Base-by-base conservation (phyloP, 1,140 invertebrate genomes). In the Drosophila tristis region DNA sequence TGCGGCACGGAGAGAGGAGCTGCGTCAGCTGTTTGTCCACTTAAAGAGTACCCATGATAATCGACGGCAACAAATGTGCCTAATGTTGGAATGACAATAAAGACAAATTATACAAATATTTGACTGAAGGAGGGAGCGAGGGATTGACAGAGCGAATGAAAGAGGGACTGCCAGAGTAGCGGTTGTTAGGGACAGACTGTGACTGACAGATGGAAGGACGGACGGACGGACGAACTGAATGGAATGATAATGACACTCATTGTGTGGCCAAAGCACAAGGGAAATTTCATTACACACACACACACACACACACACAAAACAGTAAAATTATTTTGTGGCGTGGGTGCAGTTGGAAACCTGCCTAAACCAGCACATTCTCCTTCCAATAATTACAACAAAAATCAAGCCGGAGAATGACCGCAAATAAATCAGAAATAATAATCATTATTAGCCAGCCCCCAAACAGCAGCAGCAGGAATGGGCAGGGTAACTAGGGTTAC, bases 31-130 rank as follows among this genome's bases (percentile, higher is more conserved):
- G 79, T 82, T 82, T 82, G 80, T 66, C 79, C 79, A 82, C 80
- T 82, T 82, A 82, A 82, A 82, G 80, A 78, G 78, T 78, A 70
- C 75, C 70, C 70, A 82, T 39, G 79, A 82, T 82, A 82, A 82
- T 82, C 80, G 79, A 77, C 35, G 74, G 79, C 79, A 82, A 78
- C 80, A 82, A 82, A 82, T 82, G 74, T 82, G 74, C 64, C 80
- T 82, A 82, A 82, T 82, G 80, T 82, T 74, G 35, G 35, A 78
- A 74, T 82, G 80, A 82, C 79, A 82, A 82, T 82, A 82, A 82
- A 82, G 74, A 82, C 79, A 81, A 81, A 81, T 81, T 81, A 77
- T 81, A 81, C 78, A 81, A 81, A 81, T 81, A 81, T 81, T 81
- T 77, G 73, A 76, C 26, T 47, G 20, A 11, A 1, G 11, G 11